Evolutionary conservation across 2,113 vertebrate genomes (phyloP), one percentile per base, ranked within the genome.

Genomic region (Ammodytes dubius): DNA sequence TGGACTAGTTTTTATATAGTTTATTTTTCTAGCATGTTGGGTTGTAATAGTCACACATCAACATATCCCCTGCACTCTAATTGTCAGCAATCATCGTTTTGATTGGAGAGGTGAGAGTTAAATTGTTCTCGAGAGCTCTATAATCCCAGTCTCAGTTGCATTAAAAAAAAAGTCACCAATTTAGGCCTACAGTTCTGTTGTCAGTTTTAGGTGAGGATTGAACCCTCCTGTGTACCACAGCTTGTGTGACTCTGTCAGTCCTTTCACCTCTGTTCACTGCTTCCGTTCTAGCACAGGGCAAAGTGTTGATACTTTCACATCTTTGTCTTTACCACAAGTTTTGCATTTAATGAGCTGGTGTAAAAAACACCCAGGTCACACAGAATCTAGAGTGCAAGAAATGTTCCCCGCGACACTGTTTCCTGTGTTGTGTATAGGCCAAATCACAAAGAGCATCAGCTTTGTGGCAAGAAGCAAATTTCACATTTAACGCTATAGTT

Each of bases 251-350:
- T 71, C 8, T 47, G 67, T 63, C 63, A 47, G 37, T 63, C 12
- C 46, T 17, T 5, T 10, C 76, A 70, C 80, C 79, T 85, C 7
- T 2, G n/a, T 57, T 74, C 77, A 43, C 67, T 43, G 57, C 72
- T 54, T 46, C 19, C 13, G 42, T 47, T 43, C 58, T 74, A 59
- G 46, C 65, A 42, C 11, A 9, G 61, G 11, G 43, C 27, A 12
- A 87, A 68, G 85, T 81, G 82, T 77, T 74, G 61, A 77, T 83
- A 19, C 64, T 47, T 72, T 58, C 63, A 5, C 40, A 53, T 71
- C 19, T 74, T 56, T 67, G 70, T 66, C 27, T 27, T 27, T 60
- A n/a, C 6, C 14, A 45, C 64, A 42, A 17, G 53, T 61, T 37
- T 27, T 57, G 63, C 63, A 70, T 70, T 43, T 74, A 69, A 85